These are phyloP conservation scores for Xyrauchen texanus DNA, from an alignment of 2,113 vertebrate species.

Conservation along the genomic window DNA sequence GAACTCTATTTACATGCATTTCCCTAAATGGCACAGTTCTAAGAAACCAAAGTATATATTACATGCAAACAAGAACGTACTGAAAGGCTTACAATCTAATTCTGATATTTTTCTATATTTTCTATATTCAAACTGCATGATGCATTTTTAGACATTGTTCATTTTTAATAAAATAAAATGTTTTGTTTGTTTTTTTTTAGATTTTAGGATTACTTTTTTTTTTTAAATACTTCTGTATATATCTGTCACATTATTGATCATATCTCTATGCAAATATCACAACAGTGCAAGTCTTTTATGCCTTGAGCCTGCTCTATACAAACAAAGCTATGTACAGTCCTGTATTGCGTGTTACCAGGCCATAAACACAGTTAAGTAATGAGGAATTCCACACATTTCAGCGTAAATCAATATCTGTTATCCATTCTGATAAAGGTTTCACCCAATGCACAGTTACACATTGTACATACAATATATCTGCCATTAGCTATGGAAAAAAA, in stretches of 20 bases:
- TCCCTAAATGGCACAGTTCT: no score
- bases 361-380: background rate
- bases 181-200: no score
- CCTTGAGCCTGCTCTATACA: background rate
- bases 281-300: no score
- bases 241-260: slow-evolving; percentile 2
- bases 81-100: no score
- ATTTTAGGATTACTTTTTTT: no score
- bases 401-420: background rate
- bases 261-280: slow-evolving; percentile 26
- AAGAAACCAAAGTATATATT: no score
- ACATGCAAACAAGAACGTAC: no score
- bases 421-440: background rate
- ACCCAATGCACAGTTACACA: background rate
- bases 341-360: background rate
- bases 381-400: slow-evolving; percentile 29
- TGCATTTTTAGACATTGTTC: no score
- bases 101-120: no score
- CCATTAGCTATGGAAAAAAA: background rate
- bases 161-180: no score
- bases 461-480: background rate
- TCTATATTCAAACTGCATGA: no score
- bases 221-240: no score
- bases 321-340: background rate
- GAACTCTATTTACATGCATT: background rate